These are phyloP conservation scores for Deilephila porcellus DNA, from an alignment of 2,888 invertebrate genomes.

Conservation along the genomic window DNA sequence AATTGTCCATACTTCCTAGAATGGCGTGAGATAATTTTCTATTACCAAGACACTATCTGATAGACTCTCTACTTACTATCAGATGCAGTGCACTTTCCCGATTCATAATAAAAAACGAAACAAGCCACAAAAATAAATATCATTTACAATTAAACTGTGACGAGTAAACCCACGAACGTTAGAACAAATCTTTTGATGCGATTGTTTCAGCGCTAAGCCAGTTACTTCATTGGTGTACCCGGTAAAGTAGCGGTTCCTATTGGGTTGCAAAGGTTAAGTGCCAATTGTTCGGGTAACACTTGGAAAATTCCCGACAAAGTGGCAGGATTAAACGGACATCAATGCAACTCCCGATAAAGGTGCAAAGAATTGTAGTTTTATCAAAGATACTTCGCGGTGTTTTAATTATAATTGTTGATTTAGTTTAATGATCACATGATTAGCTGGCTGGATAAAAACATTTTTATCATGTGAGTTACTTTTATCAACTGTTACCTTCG, in stretches of 20 bases:
- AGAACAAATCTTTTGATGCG: conserved; percentile 15
- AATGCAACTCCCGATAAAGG: neutral
- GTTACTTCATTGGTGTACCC: conserved; percentile 13
- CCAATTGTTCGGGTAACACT: conserved; percentile 25
- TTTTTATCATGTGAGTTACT: too few relatives aligned
- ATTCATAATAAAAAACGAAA: too few relatives aligned
- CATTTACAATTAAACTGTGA: neutral
- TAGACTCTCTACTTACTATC: too few relatives aligned
- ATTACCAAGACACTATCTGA: too few relatives aligned
- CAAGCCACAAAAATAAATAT: neutral
- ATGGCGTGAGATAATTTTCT: too few relatives aligned
- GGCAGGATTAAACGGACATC: conserved; percentile 11
- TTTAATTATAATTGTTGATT: too few relatives aligned
- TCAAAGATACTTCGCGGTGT: neutral
- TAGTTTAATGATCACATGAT: too few relatives aligned
- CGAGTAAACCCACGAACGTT: neutral
- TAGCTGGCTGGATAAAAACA: too few relatives aligned
- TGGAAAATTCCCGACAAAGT: conserved; percentile 20
- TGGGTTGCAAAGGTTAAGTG: conserved; percentile 26
- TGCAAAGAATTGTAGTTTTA: neutral
- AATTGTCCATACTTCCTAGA: too few relatives aligned
- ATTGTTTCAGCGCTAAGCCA: conserved; percentile 15
- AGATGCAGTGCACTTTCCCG: too few relatives aligned
- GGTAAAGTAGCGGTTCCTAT: conserved; percentile 22
- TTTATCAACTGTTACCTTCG: too few relatives aligned